phyloP scores from a whole-genome alignment of 2,888 invertebrate genomes.

The Oscheius sp. region DNA sequence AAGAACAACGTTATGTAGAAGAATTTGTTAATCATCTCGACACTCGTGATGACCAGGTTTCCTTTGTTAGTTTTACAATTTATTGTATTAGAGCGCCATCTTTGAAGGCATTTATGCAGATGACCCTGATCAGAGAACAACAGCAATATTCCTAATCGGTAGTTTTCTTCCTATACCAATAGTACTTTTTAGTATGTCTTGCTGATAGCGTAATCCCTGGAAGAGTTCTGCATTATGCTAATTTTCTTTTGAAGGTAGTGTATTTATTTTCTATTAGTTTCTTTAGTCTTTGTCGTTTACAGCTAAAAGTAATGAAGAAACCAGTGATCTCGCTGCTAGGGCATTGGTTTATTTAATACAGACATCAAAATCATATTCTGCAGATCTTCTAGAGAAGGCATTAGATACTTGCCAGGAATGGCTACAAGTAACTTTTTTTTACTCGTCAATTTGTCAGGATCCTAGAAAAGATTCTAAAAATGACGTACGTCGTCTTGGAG shows the following conservation, averaged over 20 bases:
- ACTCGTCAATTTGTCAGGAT: constrained; percentile 71
- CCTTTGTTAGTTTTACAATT: not conserved
- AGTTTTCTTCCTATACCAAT: not conserved
- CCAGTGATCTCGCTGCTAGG: constrained; percentile 94
- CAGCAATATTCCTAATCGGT: constrained; percentile 55
- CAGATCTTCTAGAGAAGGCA: constrained; percentile 97
- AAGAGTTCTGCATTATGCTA: constrained; percentile 43
- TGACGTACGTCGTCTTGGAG: constrained; percentile 83
- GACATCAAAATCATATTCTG: constrained; percentile 84
- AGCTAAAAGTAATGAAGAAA: constrained; percentile 72
- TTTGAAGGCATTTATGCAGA: constrained; percentile 30
- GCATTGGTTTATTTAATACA: constrained; percentile 86
- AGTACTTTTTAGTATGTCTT: constrained; percentile 41
- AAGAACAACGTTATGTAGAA: constrained; percentile 30
- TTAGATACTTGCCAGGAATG: constrained; percentile 94
- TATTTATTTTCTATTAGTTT: not conserved
- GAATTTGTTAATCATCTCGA: constrained; percentile 25
- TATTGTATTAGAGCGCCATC: constrained; percentile 21
- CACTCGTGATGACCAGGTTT: constrained; percentile 19
- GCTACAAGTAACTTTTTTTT: constrained; percentile 76
- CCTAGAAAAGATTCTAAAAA: constrained; percentile 72
- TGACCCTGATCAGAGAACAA: constrained; percentile 37
- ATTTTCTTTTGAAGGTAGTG: constrained; percentile 42
- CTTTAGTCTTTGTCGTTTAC: constrained; percentile 72
- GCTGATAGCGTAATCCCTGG: constrained; percentile 41